These are phyloP conservation scores for Gambelia wislizenii DNA, from an alignment of 2,797 vertebrate species.

Conservation along the genomic window DNA sequence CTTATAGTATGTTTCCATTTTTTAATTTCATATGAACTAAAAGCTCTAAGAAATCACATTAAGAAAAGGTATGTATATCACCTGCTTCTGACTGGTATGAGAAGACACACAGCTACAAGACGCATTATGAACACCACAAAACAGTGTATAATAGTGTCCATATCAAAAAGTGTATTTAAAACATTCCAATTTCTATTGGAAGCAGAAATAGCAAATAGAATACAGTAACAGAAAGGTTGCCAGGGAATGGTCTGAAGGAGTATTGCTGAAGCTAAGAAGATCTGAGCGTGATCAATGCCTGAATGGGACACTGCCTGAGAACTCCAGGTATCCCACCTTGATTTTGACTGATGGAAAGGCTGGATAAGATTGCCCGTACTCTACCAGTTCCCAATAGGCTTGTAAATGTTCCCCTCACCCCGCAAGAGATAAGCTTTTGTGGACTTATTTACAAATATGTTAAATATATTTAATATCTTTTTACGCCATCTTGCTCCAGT, in stretches of 20 bases:
- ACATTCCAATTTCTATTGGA: background rate
- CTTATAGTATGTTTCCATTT: background rate
- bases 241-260: background rate
- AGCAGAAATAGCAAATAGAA: background rate
- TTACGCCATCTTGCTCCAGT: background rate
- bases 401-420: background rate
- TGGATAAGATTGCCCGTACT: background rate
- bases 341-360: background rate
- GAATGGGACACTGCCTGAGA: background rate
- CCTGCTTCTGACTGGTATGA: background rate
- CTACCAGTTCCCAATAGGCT: background rate
- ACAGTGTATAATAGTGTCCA: background rate
- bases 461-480: background rate
- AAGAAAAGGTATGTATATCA: too few species aligned
- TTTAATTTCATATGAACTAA: background rate
- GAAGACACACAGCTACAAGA: background rate
- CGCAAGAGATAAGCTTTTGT: background rate
- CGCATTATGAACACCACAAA: background rate
- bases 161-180: background rate
- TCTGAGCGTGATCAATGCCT: background rate
- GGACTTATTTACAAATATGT: background rate
- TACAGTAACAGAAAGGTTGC: background rate
- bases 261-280: background rate
- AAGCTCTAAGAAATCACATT: background rate
- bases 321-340: background rate